Evolutionary conservation across 2,888 invertebrate species (phyloP).

Genomic region (Ophion slaviceki): DNA sequence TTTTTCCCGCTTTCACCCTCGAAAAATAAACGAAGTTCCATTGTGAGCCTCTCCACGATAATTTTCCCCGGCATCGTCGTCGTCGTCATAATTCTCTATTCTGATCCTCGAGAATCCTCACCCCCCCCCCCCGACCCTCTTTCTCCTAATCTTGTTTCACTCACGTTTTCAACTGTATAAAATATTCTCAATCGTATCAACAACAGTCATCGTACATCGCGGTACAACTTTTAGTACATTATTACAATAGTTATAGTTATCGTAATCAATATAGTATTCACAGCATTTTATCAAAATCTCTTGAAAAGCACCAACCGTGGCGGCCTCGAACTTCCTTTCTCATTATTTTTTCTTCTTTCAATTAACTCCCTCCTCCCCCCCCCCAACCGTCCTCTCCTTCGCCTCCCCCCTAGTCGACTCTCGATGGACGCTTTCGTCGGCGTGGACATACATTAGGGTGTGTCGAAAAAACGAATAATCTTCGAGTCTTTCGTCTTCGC

Average conservation of each 20-base stretch:
- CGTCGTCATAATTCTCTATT: slow-evolving; percentile 5
- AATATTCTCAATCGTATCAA: slow-evolving; percentile 84
- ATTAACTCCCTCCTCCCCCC: slow-evolving; percentile 17
- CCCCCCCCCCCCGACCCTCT: slow-evolving; percentile 65
- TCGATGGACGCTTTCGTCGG: slow-evolving; percentile 8
- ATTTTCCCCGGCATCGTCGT: slow-evolving; percentile 40
- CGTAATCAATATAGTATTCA: slow-evolving; percentile 83
- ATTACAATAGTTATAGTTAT: slow-evolving; percentile 82
- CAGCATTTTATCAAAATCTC: slow-evolving; percentile 84
- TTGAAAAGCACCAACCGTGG: slow-evolving; percentile 79
- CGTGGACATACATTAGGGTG: neutral
- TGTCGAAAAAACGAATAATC: neutral
- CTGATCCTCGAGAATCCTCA: slow-evolving; percentile 25
- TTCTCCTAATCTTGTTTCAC: slow-evolving; percentile 70
- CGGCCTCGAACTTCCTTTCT: slow-evolving; percentile 66
- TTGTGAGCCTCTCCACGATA: neutral
- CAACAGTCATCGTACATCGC: slow-evolving; percentile 83
- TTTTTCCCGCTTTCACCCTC: slow-evolving; percentile 1
- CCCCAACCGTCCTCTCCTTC: slow-evolving; percentile 5
- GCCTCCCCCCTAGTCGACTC: slow-evolving; percentile 23
- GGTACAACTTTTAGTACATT: slow-evolving; percentile 81
- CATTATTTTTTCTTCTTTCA: slow-evolving; percentile 39
- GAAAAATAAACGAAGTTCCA: slow-evolving; percentile 48
- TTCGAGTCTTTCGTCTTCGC: no score
- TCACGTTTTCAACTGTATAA: slow-evolving; percentile 81